Conservation (phyloP, 2,888 invertebrate species). For the Macrosoma leucophasiata region DNA sequence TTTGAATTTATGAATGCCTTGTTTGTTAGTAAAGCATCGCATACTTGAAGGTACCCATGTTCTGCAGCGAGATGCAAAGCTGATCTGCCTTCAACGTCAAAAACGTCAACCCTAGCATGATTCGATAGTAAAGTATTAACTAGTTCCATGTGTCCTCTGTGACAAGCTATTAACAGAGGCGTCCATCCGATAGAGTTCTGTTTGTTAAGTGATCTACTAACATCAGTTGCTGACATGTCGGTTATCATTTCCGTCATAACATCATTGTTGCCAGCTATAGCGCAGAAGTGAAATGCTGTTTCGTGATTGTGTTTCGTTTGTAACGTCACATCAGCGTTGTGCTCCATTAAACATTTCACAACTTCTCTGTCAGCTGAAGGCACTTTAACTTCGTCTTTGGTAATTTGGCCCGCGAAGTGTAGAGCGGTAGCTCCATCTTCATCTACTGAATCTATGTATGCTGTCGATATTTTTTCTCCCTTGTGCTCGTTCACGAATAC, state of each 20-base stretch:
- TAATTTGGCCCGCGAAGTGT: constrained; percentile 95
- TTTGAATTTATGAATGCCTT: constrained; percentile 99
- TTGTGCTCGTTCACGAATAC: constrained; percentile 85
- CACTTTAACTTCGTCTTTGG: constrained; percentile 84
- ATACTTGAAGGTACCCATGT: constrained; percentile 92
- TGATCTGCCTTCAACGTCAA: constrained; percentile 96
- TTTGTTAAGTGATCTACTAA: constrained; percentile 95
- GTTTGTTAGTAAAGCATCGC: constrained; percentile 91
- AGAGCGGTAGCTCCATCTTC: constrained; percentile 95
- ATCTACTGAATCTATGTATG: constrained; percentile 91
- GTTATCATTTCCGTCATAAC: constrained; percentile 95
- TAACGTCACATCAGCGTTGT: constrained; percentile 91
- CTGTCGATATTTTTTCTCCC: constrained; percentile 85
- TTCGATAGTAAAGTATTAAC: constrained; percentile 92
- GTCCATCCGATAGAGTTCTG: constrained; percentile 98
- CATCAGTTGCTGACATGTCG: constrained; percentile 90
- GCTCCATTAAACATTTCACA: constrained; percentile 90
- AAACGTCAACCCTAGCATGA: constrained; percentile 98
- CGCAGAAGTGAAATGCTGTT: constrained; percentile 97
- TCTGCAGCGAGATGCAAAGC: constrained; percentile 97
- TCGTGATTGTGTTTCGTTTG: constrained; percentile 91
- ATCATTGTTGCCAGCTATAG: constrained; percentile 96
- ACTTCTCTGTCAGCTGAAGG: constrained; percentile 89
- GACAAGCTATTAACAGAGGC: constrained; percentile 95
- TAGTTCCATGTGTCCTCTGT: constrained; percentile 95